These are phyloP conservation scores for Indri indri DNA, from an alignment of 2,113 vertebrate species.

Conservation along the genomic window DNA sequence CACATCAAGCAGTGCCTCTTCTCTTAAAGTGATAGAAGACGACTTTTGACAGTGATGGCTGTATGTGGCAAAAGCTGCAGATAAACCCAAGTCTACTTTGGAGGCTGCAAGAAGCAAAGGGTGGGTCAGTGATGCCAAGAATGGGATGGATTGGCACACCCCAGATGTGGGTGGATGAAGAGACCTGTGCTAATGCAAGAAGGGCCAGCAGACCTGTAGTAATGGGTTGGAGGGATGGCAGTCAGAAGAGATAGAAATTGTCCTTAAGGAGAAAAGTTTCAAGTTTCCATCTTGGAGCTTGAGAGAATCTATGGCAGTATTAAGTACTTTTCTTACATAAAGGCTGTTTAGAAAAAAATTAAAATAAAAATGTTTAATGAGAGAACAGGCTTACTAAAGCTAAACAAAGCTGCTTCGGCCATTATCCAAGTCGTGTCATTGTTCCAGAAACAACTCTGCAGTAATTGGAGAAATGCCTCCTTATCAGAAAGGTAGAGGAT, in stretches of 20 bases:
- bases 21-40: background rate
- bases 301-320: background rate
- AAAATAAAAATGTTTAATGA: constrained; percentile 26
- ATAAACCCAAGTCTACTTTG: background rate
- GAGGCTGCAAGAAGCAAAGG: background rate
- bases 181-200: background rate
- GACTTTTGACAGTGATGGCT: background rate
- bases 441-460: background rate
- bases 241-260: background rate
- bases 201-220: background rate
- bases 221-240: background rate
- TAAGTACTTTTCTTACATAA: constrained; percentile 34
- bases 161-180: background rate
- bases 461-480: background rate
- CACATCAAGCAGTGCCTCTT: background rate
- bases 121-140: background rate
- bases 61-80: background rate
- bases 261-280: background rate
- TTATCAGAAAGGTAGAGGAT: background rate
- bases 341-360: background rate
- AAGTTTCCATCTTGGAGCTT: background rate
- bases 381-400: background rate
- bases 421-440: background rate
- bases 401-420: background rate
- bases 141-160: background rate